phyloP scores from a whole-genome alignment of 2,888 invertebrate genomes.

The Mycalesis mineus region DNA sequence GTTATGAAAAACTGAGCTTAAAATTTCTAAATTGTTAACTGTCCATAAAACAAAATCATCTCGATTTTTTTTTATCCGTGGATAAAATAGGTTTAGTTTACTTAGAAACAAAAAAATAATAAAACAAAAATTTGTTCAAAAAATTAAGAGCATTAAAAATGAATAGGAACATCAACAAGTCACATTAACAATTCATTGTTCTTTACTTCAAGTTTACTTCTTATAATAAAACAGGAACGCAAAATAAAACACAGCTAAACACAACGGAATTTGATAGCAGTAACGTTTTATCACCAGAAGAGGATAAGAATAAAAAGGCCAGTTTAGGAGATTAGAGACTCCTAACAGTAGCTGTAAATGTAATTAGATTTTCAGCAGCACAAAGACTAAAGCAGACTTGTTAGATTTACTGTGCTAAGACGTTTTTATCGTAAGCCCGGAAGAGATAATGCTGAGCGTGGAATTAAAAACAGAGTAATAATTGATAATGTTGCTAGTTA shows the following conservation, averaged over 20 bases:
- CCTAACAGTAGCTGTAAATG: constrained; percentile 21
- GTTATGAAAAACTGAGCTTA: too few relatives aligned
- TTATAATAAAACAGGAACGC: neutral
- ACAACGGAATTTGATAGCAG: constrained; percentile 16
- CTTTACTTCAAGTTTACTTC: neutral
- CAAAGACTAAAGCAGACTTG: constrained; percentile 14
- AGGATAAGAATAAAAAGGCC: constrained; percentile 18
- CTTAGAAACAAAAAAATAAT: too few relatives aligned
- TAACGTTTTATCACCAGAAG: constrained; percentile 20
- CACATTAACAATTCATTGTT: neutral
- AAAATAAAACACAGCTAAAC: constrained; percentile 15
- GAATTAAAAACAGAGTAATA: neutral
- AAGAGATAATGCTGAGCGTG: constrained; percentile 1
- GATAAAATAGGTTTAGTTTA: too few relatives aligned
- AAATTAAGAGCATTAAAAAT: too few relatives aligned
- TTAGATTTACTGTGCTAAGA: constrained; percentile 14
- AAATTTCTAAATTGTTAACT: too few relatives aligned
- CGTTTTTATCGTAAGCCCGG: constrained; percentile 7
- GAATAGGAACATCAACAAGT: too few relatives aligned
- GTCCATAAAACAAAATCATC: too few relatives aligned
- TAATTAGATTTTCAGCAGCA: constrained; percentile 21
- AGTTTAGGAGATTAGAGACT: constrained; percentile 23
- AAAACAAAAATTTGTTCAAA: too few relatives aligned
- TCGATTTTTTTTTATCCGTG: too few relatives aligned
- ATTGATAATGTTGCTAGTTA: neutral